Evolutionary conservation across 2,888 invertebrate species (phyloP).

Genomic region (Spatulosminthurus flaviceps): DNA sequence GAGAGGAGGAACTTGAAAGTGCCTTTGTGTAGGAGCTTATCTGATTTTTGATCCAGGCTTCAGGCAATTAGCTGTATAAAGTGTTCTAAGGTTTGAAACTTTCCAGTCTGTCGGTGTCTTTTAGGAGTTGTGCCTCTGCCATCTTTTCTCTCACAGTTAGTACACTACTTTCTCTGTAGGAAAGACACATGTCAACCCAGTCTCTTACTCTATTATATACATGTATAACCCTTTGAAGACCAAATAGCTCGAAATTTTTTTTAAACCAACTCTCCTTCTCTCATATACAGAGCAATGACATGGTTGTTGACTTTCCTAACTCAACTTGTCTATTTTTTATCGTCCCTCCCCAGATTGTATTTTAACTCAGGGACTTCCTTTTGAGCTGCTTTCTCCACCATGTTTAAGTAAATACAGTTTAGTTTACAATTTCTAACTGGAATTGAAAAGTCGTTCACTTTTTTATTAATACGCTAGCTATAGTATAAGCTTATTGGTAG

Average conservation of each 20-base stretch:
- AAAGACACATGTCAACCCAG: too few species aligned
- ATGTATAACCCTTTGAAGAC: not conserved
- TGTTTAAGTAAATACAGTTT: not conserved
- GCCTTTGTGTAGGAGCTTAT: conserved; percentile 42
- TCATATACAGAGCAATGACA: conserved; percentile 31
- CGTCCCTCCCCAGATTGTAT: not conserved
- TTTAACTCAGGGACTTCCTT: not conserved
- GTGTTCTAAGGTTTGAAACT: conserved; percentile 37
- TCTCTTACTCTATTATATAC: too few species aligned
- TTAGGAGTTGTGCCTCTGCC: conserved; percentile 33
- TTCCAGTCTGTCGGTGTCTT: conserved; percentile 21
- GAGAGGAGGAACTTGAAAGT: conserved; percentile 41
- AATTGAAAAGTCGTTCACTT: not conserved
- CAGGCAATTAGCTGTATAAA: conserved; percentile 50
- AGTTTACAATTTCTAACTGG: not conserved
- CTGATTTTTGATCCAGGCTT: conserved; percentile 51
- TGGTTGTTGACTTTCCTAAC: conserved; percentile 32
- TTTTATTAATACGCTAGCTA: too few species aligned
- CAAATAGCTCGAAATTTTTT: not conserved
- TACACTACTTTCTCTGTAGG: not conserved
- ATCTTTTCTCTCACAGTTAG: not conserved
- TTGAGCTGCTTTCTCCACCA: not conserved
- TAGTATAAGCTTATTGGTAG: too few species aligned
- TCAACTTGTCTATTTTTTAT: conserved; percentile 18
- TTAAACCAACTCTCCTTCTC: too few species aligned